Evolutionary conservation across 2,797 vertebrate species (phyloP).

Genomic region (Pterois miles): DNA sequence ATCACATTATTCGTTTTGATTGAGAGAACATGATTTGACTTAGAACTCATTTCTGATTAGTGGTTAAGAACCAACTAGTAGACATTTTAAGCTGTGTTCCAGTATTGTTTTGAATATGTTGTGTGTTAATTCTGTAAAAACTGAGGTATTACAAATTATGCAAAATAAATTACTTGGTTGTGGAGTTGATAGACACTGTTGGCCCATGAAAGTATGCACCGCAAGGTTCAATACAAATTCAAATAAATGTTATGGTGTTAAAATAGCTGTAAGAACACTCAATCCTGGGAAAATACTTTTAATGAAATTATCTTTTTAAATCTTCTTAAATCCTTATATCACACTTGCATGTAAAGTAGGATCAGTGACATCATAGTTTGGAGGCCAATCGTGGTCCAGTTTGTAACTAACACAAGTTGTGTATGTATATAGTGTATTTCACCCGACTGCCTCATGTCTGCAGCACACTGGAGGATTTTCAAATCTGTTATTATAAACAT

Average conservation of each 20-base stretch:
- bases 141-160: background rate
- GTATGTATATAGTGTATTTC: background rate
- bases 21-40: background rate
- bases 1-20: background rate
- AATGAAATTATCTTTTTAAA: fast-evolving
- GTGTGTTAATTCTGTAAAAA: background rate
- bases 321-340: no score
- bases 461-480: background rate
- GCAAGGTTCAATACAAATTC: background rate
- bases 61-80: background rate
- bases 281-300: background rate
- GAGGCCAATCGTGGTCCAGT: background rate
- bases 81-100: background rate
- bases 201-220: background rate
- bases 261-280: background rate
- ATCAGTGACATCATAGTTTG: background rate
- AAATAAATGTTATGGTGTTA: background rate
- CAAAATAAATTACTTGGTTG: background rate
- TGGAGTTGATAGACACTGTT: background rate
- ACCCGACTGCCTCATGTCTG: background rate
- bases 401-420: background rate
- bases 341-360: background rate
- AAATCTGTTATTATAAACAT: background rate
- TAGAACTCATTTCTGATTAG: background rate
- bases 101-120: background rate